phyloP scores from a whole-genome alignment of 2,113 vertebrate species.

The Malurus cyaneus region DNA sequence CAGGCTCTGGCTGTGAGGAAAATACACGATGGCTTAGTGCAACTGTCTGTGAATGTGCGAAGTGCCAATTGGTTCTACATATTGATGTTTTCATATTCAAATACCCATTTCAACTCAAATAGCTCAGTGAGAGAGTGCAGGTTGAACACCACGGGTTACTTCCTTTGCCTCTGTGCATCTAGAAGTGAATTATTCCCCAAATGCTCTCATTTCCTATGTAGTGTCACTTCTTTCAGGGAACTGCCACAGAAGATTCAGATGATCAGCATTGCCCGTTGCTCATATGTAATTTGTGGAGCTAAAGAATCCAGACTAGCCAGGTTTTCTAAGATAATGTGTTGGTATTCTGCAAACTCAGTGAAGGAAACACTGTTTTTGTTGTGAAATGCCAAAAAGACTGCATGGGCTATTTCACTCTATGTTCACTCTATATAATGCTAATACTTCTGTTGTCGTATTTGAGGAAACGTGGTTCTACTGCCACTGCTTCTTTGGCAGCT shows the following conservation, averaged over 20 bases:
- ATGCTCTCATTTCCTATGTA: not conserved
- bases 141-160: not conserved
- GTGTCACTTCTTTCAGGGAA: not conserved
- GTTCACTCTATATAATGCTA: not conserved
- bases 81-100: not conserved
- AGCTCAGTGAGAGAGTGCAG: not conserved
- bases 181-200: not conserved
- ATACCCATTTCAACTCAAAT: not conserved
- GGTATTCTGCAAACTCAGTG: not conserved
- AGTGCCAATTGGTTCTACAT: not conserved
- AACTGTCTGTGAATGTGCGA: not conserved
- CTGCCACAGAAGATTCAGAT: not conserved
- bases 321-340: not conserved
- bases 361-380: not conserved
- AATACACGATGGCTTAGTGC: not conserved
- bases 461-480: not conserved
- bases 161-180: not conserved
- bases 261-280: not conserved
- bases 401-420: not conserved
- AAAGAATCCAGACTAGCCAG: not conserved
- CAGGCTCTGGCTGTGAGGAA: not conserved
- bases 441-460: not conserved
- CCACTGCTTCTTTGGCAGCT: accelerated
- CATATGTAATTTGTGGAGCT: not conserved
- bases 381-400: not conserved